phyloP scores from a whole-genome alignment of 2,888 invertebrate genomes.

The Lucinisca nassula region DNA sequence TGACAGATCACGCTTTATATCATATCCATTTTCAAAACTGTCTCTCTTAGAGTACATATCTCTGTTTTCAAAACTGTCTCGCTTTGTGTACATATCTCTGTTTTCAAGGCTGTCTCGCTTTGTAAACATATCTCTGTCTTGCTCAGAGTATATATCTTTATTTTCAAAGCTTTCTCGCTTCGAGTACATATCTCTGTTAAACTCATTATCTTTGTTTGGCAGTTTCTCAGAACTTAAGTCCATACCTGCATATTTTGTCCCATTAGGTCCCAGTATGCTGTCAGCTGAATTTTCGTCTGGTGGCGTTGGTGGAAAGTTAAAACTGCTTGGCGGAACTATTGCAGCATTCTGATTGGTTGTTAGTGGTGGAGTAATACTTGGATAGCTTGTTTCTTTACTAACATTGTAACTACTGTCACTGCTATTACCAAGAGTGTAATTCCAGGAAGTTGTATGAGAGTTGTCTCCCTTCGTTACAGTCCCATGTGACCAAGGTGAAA shows the following conservation, averaged over 20 bases:
- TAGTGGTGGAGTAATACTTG: not conserved
- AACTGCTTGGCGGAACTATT: not conserved
- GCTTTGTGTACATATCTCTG: not conserved
- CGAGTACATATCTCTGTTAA: not conserved
- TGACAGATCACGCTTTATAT: not conserved
- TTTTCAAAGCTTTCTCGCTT: constrained; percentile 5
- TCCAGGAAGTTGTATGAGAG: not conserved
- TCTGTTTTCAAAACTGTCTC: not conserved
- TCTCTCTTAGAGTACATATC: not conserved
- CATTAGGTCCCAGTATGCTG: not conserved
- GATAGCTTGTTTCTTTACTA: not conserved
- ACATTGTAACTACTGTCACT: not conserved
- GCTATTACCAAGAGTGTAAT: not conserved
- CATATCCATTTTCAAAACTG: not conserved
- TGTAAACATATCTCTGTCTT: not conserved
- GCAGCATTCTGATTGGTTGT: not conserved
- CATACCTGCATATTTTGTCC: not conserved
- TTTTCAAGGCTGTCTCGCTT: not conserved
- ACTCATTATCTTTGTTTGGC: not conserved
- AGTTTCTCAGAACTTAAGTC: not conserved
- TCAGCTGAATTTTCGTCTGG: constrained; percentile 55
- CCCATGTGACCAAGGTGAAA: not conserved
- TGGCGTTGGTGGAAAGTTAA: constrained; percentile 63
- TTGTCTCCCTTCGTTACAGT: not conserved
- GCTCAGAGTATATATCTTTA: not conserved